A percentile compares a stretch with the other conserved stretches of the same genome.
Conservation (phyloP, 1,140 invertebrate species). For the Hermetia illucens region DNA sequence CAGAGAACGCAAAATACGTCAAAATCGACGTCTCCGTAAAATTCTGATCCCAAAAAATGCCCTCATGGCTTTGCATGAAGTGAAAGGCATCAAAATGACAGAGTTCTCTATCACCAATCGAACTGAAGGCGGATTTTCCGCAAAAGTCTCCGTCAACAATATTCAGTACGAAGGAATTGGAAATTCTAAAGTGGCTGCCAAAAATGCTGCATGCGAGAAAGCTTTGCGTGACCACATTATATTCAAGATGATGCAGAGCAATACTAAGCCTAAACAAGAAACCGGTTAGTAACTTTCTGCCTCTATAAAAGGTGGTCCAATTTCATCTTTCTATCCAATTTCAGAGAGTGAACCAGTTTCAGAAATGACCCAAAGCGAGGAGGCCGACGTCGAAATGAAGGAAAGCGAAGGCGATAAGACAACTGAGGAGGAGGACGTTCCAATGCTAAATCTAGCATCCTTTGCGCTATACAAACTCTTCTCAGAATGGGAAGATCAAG, state of each 20-base stretch:
- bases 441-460: slow-evolving; percentile 59
- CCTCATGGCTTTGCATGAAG: slow-evolving; percentile 73
- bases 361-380: slow-evolving; percentile 14
- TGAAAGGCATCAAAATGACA: slow-evolving; percentile 36
- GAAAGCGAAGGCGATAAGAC: slow-evolving; percentile 9
- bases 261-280: neutral
- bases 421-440: slow-evolving; percentile 38
- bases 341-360: no score
- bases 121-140: slow-evolving; percentile 21
- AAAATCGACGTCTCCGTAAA: slow-evolving; percentile 50
- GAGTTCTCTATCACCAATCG: slow-evolving; percentile 25
- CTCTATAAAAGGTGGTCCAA: neutral
- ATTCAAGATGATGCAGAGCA: slow-evolving; percentile 44
- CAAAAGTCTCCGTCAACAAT: slow-evolving; percentile 23
- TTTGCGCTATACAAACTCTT: slow-evolving; percentile 64
- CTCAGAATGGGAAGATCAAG: slow-evolving; percentile 56
- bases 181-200: slow-evolving; percentile 36
- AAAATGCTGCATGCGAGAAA: slow-evolving; percentile 54
- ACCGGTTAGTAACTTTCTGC: neutral
- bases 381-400: slow-evolving; percentile 11
- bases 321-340: neutral
- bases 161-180: slow-evolving; percentile 27
- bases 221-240: slow-evolving; percentile 53
- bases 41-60: slow-evolving; percentile 68
- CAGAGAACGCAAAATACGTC: slow-evolving; percentile 43